Percentiles rank a stretch among this genome's conserved stretches.
Conservation (phyloP, 2,888 invertebrate genomes). For the Therioaphis trifolii region DNA sequence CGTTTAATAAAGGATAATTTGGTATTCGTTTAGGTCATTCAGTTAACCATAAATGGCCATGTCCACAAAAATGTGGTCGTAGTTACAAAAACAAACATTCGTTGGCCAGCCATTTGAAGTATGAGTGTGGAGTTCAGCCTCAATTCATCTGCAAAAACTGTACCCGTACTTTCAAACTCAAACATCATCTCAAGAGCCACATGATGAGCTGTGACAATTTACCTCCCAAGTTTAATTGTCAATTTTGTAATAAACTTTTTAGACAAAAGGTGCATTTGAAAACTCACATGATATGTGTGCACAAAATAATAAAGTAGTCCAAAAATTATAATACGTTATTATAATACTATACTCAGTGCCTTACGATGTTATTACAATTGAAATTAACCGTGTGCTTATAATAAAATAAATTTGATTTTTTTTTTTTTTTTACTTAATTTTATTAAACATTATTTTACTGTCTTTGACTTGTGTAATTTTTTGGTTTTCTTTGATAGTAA, state of each 20-base stretch:
- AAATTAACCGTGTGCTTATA: too few relatives aligned
- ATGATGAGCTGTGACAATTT: conserved; percentile 64
- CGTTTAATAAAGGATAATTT: not conserved
- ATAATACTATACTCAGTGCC: too few relatives aligned
- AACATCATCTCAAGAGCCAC: conserved; percentile 64
- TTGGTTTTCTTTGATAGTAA: too few relatives aligned
- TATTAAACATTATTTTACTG: too few relatives aligned
- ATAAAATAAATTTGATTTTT: too few relatives aligned
- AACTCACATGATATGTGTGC: conserved; percentile 63
- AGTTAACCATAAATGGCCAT: conserved; percentile 25
- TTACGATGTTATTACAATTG: too few relatives aligned
- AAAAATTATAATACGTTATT: too few relatives aligned
- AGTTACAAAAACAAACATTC: conserved; percentile 64
- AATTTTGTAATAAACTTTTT: conserved; percentile 68
- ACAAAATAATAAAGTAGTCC: conserved; percentile 50
- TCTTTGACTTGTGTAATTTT: too few relatives aligned
- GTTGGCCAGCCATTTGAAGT: conserved; percentile 64
- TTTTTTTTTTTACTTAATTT: too few relatives aligned
- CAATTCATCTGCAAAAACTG: conserved; percentile 67
- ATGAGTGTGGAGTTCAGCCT: conserved; percentile 67
- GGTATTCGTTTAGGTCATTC: not conserved
- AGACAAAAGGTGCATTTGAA: conserved; percentile 67
- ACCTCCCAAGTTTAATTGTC: conserved; percentile 67
- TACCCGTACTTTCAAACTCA: conserved; percentile 64
- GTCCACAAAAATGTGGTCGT: conserved; percentile 63